Base-by-base conservation (phyloP, 92 coral and sea anemone genomes). In the Diadumene lineata region DNA sequence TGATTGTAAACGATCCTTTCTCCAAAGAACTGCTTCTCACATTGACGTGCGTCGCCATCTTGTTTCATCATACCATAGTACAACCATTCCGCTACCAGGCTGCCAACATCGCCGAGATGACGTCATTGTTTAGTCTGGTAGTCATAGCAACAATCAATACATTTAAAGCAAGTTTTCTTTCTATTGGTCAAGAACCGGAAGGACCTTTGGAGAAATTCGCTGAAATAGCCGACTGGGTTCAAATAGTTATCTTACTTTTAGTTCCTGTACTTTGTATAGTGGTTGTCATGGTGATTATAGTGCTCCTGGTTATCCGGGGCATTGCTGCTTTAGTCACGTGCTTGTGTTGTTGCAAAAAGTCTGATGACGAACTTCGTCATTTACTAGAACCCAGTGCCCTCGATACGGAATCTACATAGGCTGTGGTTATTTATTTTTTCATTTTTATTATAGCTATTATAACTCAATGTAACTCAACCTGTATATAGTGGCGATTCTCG, bases 31-130 rank as follows among this genome's bases (percentile, higher is more conserved):
- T 85, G 27, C 70, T 55, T n/a, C 68, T 82, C 74, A 79, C 82
- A n/a, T 66, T 89, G 30, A 60, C 66, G 57, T 81, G 88, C 56
- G 85, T 85, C 21, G 69, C 61, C 56, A 69, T 81, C 56, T 70
- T 85, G 10, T 60, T 89, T 53, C 94, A 89, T 61, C 94, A 89
- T 55, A 24, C 55, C 1, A 60, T 25, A 31, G 78, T 65, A 64
- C 81, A 67, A 11, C 90, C 90, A 19, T 89, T 85, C 66, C 86
- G 80, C 46, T 66, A 82, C 33, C 32, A 58, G 7, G 70, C 76
- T 33, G 86, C 86, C 43, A 89, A 89, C 75, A 11, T n/a, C 18
- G 70, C 70, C 21, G 94, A 89, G 68, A 50, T 84, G 23, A 70
- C 79, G n/a, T 89, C 94, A 9, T 73, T 89, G 21, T 68, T 79